Conservation (phyloP, 1,140 invertebrate genomes). For the Scaptodrosophila lebanonensis region DNA sequence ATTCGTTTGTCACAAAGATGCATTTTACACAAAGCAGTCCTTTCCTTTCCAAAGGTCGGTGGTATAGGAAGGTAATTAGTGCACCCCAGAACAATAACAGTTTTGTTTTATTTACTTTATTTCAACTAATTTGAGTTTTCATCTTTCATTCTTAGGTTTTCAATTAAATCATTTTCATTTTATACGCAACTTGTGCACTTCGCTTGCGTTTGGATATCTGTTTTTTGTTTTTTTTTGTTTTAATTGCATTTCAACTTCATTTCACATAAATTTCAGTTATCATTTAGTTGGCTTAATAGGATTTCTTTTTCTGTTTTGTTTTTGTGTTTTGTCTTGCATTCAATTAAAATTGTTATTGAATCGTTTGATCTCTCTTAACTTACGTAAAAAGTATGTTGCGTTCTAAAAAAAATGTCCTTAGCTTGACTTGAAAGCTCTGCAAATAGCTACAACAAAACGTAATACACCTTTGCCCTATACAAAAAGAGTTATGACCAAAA, state of each 20-base stretch:
- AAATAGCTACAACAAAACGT: conserved; percentile 48
- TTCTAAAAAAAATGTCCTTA: conserved; percentile 3
- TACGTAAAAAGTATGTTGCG: conserved; percentile 29
- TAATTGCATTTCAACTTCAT: no score
- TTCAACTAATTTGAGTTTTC: conserved; percentile 68
- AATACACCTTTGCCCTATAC: conserved; percentile 13
- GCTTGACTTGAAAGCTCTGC: conserved; percentile 47
- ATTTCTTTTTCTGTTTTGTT: conserved; percentile 44
- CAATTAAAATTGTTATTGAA: conserved; percentile 70
- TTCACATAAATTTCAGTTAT: conserved; percentile 27
- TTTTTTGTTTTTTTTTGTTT: conserved; percentile 15
- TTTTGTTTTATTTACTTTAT: conserved; percentile 47
- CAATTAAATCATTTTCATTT: conserved; percentile 42
- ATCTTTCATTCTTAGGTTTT: conserved; percentile 30
- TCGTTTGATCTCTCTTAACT: conserved; percentile 35
- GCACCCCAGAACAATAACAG: no score
- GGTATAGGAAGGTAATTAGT: no score
- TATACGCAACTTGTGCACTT: conserved; percentile 40
- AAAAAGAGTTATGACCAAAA: conserved; percentile 33
- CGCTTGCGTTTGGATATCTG: conserved; percentile 14
- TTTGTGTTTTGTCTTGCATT: conserved; percentile 27
- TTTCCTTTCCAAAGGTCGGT: no score
- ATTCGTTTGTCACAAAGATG: no score
- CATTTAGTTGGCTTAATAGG: conserved; percentile 71
- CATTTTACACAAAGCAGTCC: no score